Percentiles rank a stretch among this genome's conserved stretches.
These are phyloP conservation scores for Typhlichthys subterraneus DNA, from an alignment of 2,797 vertebrate species.

Conservation along the genomic window DNA sequence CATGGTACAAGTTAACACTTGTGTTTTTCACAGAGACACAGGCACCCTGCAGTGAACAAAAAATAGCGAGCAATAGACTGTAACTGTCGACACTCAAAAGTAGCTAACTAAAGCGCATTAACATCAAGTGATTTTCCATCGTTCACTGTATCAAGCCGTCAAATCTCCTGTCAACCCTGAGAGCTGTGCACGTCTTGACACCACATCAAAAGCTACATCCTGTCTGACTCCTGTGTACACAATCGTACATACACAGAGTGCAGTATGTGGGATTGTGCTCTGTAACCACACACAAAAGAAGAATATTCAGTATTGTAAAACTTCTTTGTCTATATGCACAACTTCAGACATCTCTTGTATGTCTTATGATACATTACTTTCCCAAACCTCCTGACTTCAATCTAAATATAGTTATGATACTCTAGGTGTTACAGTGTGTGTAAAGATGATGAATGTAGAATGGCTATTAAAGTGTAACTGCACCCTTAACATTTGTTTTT, in stretches of 20 bases:
- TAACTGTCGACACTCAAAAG: slow-evolving; percentile 11
- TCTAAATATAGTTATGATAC: too few relatives aligned
- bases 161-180: slow-evolving; percentile 25
- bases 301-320: slow-evolving; percentile 20
- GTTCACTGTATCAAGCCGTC: slow-evolving; percentile 44
- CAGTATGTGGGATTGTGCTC: slow-evolving; percentile 42
- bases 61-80: slow-evolving; percentile 18
- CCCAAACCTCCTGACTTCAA: too few relatives aligned
- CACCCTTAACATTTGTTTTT: too few relatives aligned
- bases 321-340: slow-evolving; percentile 2
- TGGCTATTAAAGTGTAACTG: background rate
- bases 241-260: slow-evolving; percentile 26
- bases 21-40: slow-evolving; percentile 82
- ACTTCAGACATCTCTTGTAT: slow-evolving; percentile 18
- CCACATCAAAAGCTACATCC: slow-evolving; percentile 41
- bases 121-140: background rate
- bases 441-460: too few relatives aligned
- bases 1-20: slow-evolving; percentile 73
- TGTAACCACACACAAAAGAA: slow-evolving; percentile 44
- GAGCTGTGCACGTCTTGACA: slow-evolving; percentile 9
- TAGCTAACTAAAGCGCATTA: background rate
- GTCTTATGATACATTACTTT: too few relatives aligned
- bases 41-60: slow-evolving; percentile 70
- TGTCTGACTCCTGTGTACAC: slow-evolving; percentile 54
- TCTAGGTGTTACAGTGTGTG: too few relatives aligned